Conservation (phyloP, 2,797 vertebrate genomes). For the Liparis tanakae region DNA sequence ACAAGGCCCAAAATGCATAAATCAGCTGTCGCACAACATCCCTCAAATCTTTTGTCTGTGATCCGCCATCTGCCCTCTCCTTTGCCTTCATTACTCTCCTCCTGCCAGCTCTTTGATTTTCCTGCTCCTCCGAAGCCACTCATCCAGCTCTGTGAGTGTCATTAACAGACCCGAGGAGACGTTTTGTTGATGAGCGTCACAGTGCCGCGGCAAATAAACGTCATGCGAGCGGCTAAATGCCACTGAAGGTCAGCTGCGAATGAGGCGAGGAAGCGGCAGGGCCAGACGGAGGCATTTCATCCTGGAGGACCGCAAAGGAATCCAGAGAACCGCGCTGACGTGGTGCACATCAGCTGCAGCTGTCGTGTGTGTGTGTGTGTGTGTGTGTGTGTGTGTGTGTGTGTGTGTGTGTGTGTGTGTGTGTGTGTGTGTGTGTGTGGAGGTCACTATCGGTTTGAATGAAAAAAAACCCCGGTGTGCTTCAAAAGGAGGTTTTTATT, state of each 20-base stretch:
- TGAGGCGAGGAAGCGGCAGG: neutral
- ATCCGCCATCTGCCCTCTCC: neutral
- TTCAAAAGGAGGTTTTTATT: conserved; percentile 3
- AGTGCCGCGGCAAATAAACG: conserved; percentile 28
- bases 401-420: too few relatives aligned
- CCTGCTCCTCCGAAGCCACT: neutral
- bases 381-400: neutral
- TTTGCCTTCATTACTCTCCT: neutral
- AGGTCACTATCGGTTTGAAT: neutral
- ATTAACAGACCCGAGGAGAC: conserved; percentile 14
- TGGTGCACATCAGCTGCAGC: neutral
- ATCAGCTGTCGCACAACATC: conserved; percentile 1
- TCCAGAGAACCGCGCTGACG: neutral
- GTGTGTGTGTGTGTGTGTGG: neutral
- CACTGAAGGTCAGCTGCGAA: conserved; percentile 31
- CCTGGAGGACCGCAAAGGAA: neutral
- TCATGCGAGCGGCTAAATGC: conserved; percentile 13
- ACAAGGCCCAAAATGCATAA: neutral
- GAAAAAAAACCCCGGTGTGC: neutral
- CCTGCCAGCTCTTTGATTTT: conserved; percentile 12
- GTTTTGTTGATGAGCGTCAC: conserved; percentile 29
- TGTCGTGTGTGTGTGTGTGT: neutral
- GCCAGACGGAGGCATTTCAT: neutral
- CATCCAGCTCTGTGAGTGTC: conserved; percentile 17
- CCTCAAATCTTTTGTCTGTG: neutral